Evolutionary conservation across 2,797 vertebrate species (phyloP), one percentile per base, ranked within the genome.

Genomic region (Oophaga sylvatica): DNA sequence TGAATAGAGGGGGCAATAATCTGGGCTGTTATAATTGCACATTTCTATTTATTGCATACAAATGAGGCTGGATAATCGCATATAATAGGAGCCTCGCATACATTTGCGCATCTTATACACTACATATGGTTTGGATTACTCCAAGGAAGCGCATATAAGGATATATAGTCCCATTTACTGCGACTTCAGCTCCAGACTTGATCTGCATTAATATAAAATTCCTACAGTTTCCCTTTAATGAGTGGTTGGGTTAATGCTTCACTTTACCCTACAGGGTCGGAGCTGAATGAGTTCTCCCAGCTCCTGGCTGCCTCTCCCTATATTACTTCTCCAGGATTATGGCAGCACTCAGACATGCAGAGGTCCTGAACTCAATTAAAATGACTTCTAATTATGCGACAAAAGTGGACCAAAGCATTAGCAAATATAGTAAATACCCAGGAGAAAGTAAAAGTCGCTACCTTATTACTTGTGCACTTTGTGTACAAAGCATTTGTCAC

Each of bases 321-420:
- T 67, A 65, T 20, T 56, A 45, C n/a, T 90, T 93, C 90, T 93
- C 90, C 60, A 93, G 95, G 94, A 95, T 94, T 95, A 94, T 91
- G 95, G 95, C 95, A 95, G 92, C 95, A 95, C 95, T 93, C 13
- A 92, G 93, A 95, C 92, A 63, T 90, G 86, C 94, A 95, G 41
- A 95, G 96, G 96, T 96, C 96, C 93, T 95, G 96, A 97, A 97
- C 96, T 95, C 96, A 96, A 97, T 97, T 97, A 97, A 77, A 56
- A 97, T 96, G 95, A 94, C 94, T 96, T 96, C 97, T 97, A 97
- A 97, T 97, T 97, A 97, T 93, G 92, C 93, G 93, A 94, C 82
- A 91, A 85, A 56, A 91, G 94, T 91, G 92, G 90, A 90, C 89
- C 89, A 80, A 91, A 91, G 91, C 94, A 87, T 91, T 90, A 92